A percentile compares a stretch with the other conserved stretches of the same genome.
phyloP scores from a whole-genome alignment of 1,140 invertebrate species.

The Zaprionus kolodkinae region DNA sequence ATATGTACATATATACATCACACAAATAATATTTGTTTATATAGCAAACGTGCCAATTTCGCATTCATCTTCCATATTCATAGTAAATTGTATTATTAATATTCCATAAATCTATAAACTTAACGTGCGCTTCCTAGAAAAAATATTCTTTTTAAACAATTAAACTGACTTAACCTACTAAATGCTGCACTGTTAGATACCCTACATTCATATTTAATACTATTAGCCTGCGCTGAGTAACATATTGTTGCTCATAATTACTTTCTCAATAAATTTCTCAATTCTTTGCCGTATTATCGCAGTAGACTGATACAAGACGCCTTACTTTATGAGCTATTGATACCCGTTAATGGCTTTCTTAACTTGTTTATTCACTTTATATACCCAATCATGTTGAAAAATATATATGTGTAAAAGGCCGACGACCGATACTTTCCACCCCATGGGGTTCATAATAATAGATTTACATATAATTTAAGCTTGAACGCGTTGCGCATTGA shows the following conservation, averaged over 20 bases:
- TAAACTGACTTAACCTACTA: neutral
- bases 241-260: neutral
- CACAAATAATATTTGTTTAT: too few relatives aligned
- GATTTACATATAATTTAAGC: constrained; percentile 59
- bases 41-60: neutral
- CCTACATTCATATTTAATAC: neutral
- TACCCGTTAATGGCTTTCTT: too few relatives aligned
- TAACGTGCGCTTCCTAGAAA: neutral
- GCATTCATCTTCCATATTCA: neutral
- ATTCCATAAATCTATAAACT: neutral
- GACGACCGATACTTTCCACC: constrained; percentile 65
- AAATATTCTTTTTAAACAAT: neutral
- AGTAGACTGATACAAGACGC: too few relatives aligned
- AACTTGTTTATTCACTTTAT: neutral
- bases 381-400: neutral
- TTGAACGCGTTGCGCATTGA: constrained; percentile 64
- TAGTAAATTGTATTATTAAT: neutral
- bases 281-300: too few relatives aligned
- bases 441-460: constrained; percentile 66
- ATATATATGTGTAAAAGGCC: neutral
- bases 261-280: neutral
- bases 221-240: neutral
- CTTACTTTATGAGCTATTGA: neutral
- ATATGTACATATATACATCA: too few relatives aligned
- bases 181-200: neutral